Percentiles rank a stretch among this genome's conserved stretches.
These are phyloP conservation scores for Metallyticus violacea DNA, from an alignment of 2,888 invertebrate species.

Conservation along the genomic window DNA sequence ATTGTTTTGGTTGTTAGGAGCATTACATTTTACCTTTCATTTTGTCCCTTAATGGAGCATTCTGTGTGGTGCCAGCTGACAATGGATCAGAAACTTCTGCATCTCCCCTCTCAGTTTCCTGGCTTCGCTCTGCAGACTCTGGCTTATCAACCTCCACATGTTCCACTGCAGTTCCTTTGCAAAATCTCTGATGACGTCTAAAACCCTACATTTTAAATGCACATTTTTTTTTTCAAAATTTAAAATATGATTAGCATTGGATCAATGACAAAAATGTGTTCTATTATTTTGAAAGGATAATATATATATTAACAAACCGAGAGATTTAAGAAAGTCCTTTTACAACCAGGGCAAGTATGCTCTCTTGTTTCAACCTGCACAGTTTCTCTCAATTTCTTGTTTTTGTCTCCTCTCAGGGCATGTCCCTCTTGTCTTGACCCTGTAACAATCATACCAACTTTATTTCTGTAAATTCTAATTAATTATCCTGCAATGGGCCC, in stretches of 20 bases:
- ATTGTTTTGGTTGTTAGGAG: too few relatives aligned
- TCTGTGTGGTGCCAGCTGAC: not conserved
- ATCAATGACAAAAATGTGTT: too few relatives aligned
- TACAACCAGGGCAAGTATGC: not conserved
- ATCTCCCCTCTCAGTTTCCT: not conserved
- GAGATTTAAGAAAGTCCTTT: not conserved
- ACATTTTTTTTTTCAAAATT: not conserved
- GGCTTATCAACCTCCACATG: not conserved
- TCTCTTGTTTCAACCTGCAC: not conserved
- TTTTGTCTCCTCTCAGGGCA: not conserved
- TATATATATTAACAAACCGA: too few relatives aligned
- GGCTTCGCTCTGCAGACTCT: not conserved
- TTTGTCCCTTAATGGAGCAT: conserved; percentile 19
- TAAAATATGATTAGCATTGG: not conserved
- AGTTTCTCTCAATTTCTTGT: not conserved
- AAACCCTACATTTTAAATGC: conserved; percentile 41
- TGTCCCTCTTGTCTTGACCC: not conserved
- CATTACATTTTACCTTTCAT: conserved; percentile 35
- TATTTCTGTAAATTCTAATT: too few relatives aligned
- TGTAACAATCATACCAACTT: not conserved
- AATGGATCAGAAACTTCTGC: not conserved
- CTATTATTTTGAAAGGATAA: too few relatives aligned
- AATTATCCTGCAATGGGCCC: too few relatives aligned
- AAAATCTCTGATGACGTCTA: conserved; percentile 46
- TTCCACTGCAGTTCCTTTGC: conserved; percentile 29